phyloP scores from a whole-genome alignment of 2,888 invertebrate species.

The Acronicta aceris region DNA sequence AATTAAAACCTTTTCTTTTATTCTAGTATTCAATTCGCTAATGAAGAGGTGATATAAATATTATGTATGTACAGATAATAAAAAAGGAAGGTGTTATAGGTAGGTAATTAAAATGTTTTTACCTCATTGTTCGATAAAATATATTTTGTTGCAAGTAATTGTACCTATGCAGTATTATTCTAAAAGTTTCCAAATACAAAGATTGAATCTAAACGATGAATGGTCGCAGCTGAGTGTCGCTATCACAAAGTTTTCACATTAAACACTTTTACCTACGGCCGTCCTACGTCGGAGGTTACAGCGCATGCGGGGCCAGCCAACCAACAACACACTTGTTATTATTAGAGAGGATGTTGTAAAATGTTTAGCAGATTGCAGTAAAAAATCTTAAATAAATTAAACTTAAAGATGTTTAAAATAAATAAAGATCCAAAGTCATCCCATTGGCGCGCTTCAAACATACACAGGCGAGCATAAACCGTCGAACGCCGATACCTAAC shows the following conservation, averaged over 20 bases:
- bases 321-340: constrained; percentile 63
- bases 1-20: constrained; percentile 22
- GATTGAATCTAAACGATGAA: constrained; percentile 65
- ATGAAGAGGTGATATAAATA: constrained; percentile 22
- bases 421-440: constrained; percentile 59
- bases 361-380: constrained; percentile 29
- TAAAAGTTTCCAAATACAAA: constrained; percentile 53
- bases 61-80: constrained; percentile 5
- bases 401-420: constrained; percentile 46
- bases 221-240: constrained; percentile 66
- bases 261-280: constrained; percentile 70
- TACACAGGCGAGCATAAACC: constrained; percentile 55
- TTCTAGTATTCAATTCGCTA: constrained; percentile 10
- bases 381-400: constrained; percentile 36
- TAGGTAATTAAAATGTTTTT: too few relatives aligned
- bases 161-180: constrained; percentile 18
- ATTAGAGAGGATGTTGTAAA: constrained; percentile 44
- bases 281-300: constrained; percentile 53
- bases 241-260: constrained; percentile 77
- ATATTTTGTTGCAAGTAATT: constrained; percentile 8
- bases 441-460: constrained; percentile 55
- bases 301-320: constrained; percentile 67
- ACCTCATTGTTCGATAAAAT: constrained; percentile 2
- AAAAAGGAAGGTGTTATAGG: too few relatives aligned
- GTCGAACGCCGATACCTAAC: constrained; percentile 57